Conservation (phyloP, 2,113 vertebrate genomes). For the Macrotis lagotis region DNA sequence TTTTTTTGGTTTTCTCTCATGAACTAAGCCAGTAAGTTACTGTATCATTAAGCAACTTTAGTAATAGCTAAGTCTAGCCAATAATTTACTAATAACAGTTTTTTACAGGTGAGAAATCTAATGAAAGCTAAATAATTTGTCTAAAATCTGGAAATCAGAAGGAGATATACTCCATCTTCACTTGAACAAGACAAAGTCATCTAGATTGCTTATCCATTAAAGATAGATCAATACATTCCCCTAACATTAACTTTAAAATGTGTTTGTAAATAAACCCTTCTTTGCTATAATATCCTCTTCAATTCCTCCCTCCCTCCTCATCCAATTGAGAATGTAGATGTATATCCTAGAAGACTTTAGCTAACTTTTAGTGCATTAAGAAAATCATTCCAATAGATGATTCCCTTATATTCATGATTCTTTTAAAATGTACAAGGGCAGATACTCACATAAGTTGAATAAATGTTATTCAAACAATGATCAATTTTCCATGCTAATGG, state of each 20-base stretch:
- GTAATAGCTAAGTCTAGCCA: background rate
- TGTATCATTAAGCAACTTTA: background rate
- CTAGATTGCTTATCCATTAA: slow-evolving; percentile 16
- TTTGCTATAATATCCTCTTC: slow-evolving; percentile 13
- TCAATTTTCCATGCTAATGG: slow-evolving; percentile 76
- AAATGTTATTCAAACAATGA: slow-evolving; percentile 77
- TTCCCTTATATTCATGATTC: slow-evolving; percentile 66
- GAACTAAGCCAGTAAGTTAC: background rate
- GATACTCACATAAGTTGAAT: slow-evolving; percentile 73
- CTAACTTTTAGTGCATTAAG: slow-evolving; percentile 65
- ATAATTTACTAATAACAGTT: background rate
- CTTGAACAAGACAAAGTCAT: background rate
- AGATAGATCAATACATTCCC: slow-evolving; percentile 14
- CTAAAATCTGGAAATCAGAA: background rate
- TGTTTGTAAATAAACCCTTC: background rate
- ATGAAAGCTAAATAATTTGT: background rate
- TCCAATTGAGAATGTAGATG: slow-evolving; percentile 25
- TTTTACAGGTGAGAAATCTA: background rate
- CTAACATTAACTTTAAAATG: slow-evolving; percentile 29
- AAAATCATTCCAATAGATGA: slow-evolving; percentile 70
- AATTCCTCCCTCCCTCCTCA: background rate
- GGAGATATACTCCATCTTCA: background rate
- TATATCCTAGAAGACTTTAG: slow-evolving; percentile 59
- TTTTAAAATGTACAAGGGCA: slow-evolving; percentile 72
- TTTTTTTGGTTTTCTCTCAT: background rate